phyloP scores from a whole-genome alignment of 2,888 invertebrate genomes.

The Therioaphis trifolii region DNA sequence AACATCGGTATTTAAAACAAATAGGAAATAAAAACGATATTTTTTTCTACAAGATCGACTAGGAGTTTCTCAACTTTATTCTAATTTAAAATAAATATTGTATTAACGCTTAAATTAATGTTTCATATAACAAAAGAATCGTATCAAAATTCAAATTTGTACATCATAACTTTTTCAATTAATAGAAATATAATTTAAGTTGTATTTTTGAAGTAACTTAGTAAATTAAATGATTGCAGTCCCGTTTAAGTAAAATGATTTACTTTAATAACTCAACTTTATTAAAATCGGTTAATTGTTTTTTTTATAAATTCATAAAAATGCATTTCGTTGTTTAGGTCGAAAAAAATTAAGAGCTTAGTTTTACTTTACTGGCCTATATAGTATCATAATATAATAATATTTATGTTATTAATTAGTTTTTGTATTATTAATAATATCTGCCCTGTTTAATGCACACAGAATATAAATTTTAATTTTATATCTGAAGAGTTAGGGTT shows the following conservation, averaged over 20 bases:
- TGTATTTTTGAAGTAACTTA: background rate
- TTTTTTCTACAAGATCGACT: no score
- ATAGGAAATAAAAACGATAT: no score
- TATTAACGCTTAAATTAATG: no score
- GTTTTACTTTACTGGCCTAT: background rate
- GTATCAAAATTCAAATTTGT: no score
- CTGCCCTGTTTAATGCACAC: background rate
- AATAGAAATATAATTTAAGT: background rate
- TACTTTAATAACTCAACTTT: background rate
- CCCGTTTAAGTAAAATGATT: background rate
- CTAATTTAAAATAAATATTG: no score
- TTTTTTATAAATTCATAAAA: no score
- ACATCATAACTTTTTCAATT: no score
- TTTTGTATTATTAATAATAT: background rate
- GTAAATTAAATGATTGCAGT: background rate
- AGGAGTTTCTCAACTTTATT: no score
- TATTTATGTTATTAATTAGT: background rate
- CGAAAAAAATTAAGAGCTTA: background rate
- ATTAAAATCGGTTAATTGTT: background rate
- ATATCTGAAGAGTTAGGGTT: background rate
- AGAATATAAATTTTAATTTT: background rate
- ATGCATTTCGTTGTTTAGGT: no score
- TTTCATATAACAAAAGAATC: no score
- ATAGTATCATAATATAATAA: background rate
- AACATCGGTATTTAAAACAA: no score